phyloP scores from a whole-genome alignment of 2,797 vertebrate species.

The Champsocephalus gunnari region DNA sequence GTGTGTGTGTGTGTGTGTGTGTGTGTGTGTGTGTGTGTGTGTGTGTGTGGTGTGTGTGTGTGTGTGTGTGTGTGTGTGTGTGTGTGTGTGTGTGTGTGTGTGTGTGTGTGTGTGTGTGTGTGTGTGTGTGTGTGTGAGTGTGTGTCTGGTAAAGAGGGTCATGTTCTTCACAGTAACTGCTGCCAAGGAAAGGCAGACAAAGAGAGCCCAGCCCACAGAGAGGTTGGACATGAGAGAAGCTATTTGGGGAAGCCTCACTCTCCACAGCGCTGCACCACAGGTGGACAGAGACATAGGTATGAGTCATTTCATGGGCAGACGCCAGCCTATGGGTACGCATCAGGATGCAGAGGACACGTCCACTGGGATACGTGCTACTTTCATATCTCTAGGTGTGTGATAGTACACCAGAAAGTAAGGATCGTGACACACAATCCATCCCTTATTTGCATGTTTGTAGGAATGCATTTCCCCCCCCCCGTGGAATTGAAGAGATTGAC shows the following conservation, averaged over 20 bases:
- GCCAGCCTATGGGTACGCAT: conserved; percentile 48
- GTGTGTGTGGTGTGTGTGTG: background rate
- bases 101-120: background rate
- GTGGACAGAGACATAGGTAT: conserved; percentile 53
- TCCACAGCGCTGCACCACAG: conserved; percentile 59
- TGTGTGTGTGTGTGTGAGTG: background rate
- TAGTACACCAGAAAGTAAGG: conserved; percentile 3
- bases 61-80: background rate
- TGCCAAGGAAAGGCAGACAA: conserved; percentile 72
- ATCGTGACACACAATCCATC: background rate
- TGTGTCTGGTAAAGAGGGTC: conserved; percentile 57
- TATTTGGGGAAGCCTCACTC: conserved; percentile 73
- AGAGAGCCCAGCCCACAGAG: conserved; percentile 69
- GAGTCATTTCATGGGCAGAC: conserved; percentile 62
- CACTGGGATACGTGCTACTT: conserved; percentile 17
- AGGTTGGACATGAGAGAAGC: conserved; percentile 72
- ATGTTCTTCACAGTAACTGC: conserved; percentile 61
- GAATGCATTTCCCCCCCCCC: conserved; percentile 46
- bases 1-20: background rate
- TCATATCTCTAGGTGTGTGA: conserved; percentile 8
- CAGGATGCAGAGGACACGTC: conserved; percentile 41
- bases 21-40: background rate
- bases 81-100: background rate
- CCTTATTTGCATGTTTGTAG: conserved; percentile 74
- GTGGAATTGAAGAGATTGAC: conserved; percentile 74